Conservation (phyloP, 2,797 vertebrate species). For the Tamandua tetradactyla region DNA sequence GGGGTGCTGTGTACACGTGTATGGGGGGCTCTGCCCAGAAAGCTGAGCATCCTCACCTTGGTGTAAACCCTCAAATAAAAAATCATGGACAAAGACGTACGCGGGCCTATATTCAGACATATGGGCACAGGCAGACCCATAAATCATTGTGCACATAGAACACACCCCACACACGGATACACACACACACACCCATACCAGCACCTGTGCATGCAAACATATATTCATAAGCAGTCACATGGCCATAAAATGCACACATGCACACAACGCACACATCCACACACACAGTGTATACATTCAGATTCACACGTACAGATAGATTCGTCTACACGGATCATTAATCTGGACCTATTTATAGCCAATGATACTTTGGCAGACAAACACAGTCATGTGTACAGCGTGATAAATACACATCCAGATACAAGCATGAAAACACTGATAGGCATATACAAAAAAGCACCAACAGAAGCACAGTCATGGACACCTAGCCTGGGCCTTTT, state of each 20-base stretch:
- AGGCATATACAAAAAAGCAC: neutral
- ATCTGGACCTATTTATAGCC: neutral
- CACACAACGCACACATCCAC: neutral
- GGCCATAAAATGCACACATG: neutral
- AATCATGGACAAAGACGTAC: conserved; percentile 68
- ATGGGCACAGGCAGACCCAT: neutral
- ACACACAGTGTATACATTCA: neutral
- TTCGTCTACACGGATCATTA: neutral
- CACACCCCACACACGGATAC: neutral
- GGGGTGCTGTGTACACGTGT: conserved; percentile 67
- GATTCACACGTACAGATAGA: neutral
- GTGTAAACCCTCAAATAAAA: neutral
- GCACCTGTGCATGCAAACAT: neutral
- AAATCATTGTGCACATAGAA: neutral
- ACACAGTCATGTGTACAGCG: neutral
- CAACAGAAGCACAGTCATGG: neutral
- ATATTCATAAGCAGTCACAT: neutral
- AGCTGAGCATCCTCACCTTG: neutral
- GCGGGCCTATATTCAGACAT: conserved; percentile 18
- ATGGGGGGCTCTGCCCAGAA: neutral
- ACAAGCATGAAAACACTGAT: neutral
- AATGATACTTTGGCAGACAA: neutral
- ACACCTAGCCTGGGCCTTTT: neutral
- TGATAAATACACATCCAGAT: neutral
- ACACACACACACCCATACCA: neutral